A percentile compares a stretch with the other conserved stretches of the same genome.
Evolutionary conservation across 2,888 invertebrate genomes (phyloP).

Genomic region (Cosmia trapezina): DNA sequence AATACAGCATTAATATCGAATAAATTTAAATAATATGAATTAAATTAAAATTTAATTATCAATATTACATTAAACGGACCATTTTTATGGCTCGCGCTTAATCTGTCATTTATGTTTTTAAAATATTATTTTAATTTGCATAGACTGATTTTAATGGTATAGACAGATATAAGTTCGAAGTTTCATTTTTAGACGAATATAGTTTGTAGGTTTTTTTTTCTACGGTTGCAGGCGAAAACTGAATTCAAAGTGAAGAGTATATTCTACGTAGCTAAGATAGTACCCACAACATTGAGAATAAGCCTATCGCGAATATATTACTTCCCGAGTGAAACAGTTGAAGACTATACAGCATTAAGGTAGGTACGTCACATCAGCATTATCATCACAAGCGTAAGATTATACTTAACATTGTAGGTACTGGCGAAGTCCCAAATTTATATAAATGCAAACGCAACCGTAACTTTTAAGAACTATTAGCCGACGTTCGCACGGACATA

Average conservation of each 20-base stretch:
- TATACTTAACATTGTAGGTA: slow-evolving; percentile 12
- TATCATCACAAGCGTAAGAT: background rate
- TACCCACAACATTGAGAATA: background rate
- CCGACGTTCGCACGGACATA: no score
- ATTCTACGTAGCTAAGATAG: background rate
- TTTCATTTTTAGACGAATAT: background rate
- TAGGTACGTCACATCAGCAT: background rate
- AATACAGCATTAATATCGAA: slow-evolving; percentile 57
- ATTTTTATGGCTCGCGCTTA: slow-evolving; percentile 56
- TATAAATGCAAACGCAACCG: background rate
- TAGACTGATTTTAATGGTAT: no score
- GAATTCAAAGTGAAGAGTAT: background rate
- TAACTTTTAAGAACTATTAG: background rate
- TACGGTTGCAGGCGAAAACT: background rate
- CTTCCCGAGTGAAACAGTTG: background rate
- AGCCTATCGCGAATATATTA: background rate
- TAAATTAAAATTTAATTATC: slow-evolving; percentile 58
- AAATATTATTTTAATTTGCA: slow-evolving; percentile 47
- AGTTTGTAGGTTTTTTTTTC: background rate
- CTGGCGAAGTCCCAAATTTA: background rate
- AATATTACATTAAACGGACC: slow-evolving; percentile 51
- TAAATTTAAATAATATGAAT: slow-evolving; percentile 66
- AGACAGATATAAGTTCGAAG: slow-evolving; percentile 31
- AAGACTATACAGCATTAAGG: background rate
- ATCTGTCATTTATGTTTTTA: slow-evolving; percentile 57